Evolutionary conservation across 2,888 invertebrate genomes (phyloP).

Genomic region (Pseudococcus jackbeardsleyi): DNA sequence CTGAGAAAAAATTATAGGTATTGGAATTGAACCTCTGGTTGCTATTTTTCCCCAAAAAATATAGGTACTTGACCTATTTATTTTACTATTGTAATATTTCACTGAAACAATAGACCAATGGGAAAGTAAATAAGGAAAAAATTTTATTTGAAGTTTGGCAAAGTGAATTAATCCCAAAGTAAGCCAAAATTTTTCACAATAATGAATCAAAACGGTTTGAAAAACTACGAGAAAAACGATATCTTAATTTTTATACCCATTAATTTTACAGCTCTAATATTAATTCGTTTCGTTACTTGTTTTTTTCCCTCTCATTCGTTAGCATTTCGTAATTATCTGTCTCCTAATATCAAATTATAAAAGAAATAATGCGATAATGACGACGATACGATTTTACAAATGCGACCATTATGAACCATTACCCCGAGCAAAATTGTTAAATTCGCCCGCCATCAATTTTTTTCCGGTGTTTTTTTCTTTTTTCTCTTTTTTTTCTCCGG

Average conservation of each 20-base stretch:
- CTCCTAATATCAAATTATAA: not conserved
- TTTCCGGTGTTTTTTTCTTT: not conserved
- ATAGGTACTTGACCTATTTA: too few relatives aligned
- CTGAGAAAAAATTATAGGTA: too few relatives aligned
- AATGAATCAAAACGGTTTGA: too few relatives aligned
- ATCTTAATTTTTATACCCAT: not conserved
- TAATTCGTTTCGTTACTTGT: not conserved
- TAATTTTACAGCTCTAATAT: slow-evolving; percentile 11
- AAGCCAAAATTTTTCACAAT: too few relatives aligned
- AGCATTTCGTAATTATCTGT: slow-evolving; percentile 21
- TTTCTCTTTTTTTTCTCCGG: not conserved
- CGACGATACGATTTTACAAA: not conserved
- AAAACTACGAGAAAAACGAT: not conserved
- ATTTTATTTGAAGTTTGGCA: too few relatives aligned
- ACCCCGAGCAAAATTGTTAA: not conserved
- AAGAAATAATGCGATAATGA: slow-evolving; percentile 29
- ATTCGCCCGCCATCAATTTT: not conserved
- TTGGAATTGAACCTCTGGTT: too few relatives aligned
- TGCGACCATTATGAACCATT: not conserved
- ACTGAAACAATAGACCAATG: too few relatives aligned
- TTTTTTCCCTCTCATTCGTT: slow-evolving; percentile 3
- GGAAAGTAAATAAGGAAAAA: too few relatives aligned
- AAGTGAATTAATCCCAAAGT: too few relatives aligned
- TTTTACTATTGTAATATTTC: too few relatives aligned
- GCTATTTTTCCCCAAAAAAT: too few relatives aligned